Evolutionary conservation across 2,797 vertebrate species (phyloP).

Genomic region (Sandelia bainsii): DNA sequence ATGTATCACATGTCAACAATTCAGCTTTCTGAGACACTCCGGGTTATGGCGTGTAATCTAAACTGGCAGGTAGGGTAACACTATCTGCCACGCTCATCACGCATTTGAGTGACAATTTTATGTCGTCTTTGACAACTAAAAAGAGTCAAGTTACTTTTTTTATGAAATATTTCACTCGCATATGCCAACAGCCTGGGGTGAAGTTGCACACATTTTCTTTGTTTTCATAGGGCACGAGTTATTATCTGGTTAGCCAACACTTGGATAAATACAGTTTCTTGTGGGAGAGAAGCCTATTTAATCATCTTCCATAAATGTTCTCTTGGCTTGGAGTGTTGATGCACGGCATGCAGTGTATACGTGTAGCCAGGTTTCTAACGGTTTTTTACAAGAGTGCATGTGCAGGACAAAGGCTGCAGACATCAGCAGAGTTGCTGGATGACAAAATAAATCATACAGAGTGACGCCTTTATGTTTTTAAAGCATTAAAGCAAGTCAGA

Average conservation of each 20-base stretch:
- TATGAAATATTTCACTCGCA: slow-evolving; percentile 27
- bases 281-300: not conserved
- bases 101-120: slow-evolving; percentile 39
- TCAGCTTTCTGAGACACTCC: slow-evolving; percentile 21
- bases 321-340: not conserved
- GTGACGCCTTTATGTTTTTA: too few species aligned
- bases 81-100: slow-evolving; percentile 20
- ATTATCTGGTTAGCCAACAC: slow-evolving; percentile 13
- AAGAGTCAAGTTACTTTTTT: slow-evolving; percentile 35
- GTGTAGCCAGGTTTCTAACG: too few species aligned
- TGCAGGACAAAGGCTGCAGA: too few species aligned
- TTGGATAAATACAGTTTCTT: slow-evolving; percentile 23
- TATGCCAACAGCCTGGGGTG: slow-evolving; percentile 24
- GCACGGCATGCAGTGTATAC: not conserved
- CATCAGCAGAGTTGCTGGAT: too few species aligned
- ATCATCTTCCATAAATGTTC: not conserved
- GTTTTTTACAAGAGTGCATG: too few species aligned
- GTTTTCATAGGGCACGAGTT: slow-evolving; percentile 22
- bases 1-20: slow-evolving; percentile 15
- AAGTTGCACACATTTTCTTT: slow-evolving; percentile 29
- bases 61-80: slow-evolving; percentile 35
- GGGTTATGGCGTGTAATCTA: slow-evolving; percentile 25
- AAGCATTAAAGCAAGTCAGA: too few species aligned
- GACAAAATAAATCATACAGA: too few species aligned
- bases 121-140: slow-evolving; percentile 27